These are phyloP conservation scores for Clitarchus hookeri DNA, from an alignment of 2,888 invertebrate genomes.

Conservation along the genomic window DNA sequence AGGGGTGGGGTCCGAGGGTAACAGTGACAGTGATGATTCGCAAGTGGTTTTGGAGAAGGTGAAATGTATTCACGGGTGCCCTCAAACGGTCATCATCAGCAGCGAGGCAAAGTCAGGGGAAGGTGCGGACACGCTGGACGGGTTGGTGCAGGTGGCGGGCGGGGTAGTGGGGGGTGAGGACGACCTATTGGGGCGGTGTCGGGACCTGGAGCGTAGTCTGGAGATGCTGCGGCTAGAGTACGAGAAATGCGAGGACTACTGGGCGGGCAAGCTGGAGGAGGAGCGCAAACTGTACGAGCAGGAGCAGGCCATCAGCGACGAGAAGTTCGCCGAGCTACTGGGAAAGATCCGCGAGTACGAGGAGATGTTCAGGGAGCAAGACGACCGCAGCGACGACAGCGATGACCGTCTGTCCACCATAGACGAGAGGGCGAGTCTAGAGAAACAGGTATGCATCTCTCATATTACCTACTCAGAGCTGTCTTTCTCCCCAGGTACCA, in stretches of 20 bases:
- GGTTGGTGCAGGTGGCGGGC: background rate
- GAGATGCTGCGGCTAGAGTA: slow-evolving; percentile 77
- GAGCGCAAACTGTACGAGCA: slow-evolving; percentile 72
- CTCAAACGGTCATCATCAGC: background rate
- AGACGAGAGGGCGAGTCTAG: slow-evolving; percentile 72
- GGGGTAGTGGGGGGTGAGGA: slow-evolving; percentile 51
- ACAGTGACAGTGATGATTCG: background rate
- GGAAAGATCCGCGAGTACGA: slow-evolving; percentile 80
- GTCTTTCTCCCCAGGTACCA: too few species aligned
- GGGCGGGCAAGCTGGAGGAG: slow-evolving; percentile 77
- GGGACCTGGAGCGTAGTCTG: slow-evolving; percentile 73
- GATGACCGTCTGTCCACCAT: slow-evolving; percentile 68
- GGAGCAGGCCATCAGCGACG: slow-evolving; percentile 75
- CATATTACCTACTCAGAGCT: too few species aligned
- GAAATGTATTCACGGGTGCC: slow-evolving; percentile 10
- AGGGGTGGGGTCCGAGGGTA: too few species aligned
- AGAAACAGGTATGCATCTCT: slow-evolving; percentile 63
- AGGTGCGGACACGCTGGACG: background rate
- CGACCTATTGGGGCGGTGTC: slow-evolving; percentile 58
- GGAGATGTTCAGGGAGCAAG: slow-evolving; percentile 66
- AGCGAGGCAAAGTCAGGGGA: background rate
- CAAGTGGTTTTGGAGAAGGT: background rate
- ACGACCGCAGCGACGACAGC: slow-evolving; percentile 48
- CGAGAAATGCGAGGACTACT: slow-evolving; percentile 86
- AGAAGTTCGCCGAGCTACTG: slow-evolving; percentile 74